phyloP scores from a whole-genome alignment of 2,113 vertebrate species.

The Morone saxatilis region DNA sequence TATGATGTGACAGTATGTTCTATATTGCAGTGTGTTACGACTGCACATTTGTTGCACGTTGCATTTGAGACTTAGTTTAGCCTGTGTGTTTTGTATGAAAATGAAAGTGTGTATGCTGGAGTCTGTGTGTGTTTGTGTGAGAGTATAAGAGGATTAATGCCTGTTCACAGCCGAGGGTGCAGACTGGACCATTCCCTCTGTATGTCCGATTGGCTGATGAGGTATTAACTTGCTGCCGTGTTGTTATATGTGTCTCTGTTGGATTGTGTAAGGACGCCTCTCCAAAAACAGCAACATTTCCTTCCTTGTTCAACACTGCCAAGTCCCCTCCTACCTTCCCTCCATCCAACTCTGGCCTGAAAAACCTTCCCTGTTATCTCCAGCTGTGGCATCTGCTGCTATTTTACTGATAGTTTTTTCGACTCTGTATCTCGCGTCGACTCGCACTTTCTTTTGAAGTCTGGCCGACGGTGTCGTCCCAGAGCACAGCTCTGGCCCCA shows the following conservation, averaged over 20 bases:
- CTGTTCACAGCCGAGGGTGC: slow-evolving; percentile 62
- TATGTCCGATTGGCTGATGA: slow-evolving; percentile 55
- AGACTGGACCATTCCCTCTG: slow-evolving; percentile 40
- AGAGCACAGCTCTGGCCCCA: slow-evolving; percentile 8
- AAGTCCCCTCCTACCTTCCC: not conserved
- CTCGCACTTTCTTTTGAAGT: slow-evolving; percentile 55
- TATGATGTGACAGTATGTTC: not conserved
- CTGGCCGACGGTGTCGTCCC: slow-evolving; percentile 20
- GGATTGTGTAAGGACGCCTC: slow-evolving; percentile 6
- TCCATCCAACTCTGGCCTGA: slow-evolving; percentile 2
- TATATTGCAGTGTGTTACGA: not conserved
- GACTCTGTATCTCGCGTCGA: slow-evolving; percentile 40
- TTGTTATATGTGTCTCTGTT: slow-evolving; percentile 42
- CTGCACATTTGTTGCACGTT: slow-evolving; percentile 27
- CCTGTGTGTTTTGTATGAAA: slow-evolving; percentile 46
- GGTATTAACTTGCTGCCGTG: slow-evolving; percentile 56
- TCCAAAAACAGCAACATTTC: slow-evolving; percentile 1
- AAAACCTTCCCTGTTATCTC: slow-evolving; percentile 47
- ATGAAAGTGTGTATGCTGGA: slow-evolving; percentile 55
- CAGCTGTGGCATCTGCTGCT: slow-evolving; percentile 33
- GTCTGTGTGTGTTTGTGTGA: slow-evolving; percentile 52
- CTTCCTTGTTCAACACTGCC: not conserved
- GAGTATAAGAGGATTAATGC: slow-evolving; percentile 74
- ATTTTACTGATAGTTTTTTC: slow-evolving; percentile 60
- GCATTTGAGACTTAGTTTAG: slow-evolving; percentile 36